Percentiles rank a stretch among this genome's conserved stretches.
These are phyloP conservation scores for Carapus acus DNA, from an alignment of 2,797 vertebrate species.

Conservation along the genomic window DNA sequence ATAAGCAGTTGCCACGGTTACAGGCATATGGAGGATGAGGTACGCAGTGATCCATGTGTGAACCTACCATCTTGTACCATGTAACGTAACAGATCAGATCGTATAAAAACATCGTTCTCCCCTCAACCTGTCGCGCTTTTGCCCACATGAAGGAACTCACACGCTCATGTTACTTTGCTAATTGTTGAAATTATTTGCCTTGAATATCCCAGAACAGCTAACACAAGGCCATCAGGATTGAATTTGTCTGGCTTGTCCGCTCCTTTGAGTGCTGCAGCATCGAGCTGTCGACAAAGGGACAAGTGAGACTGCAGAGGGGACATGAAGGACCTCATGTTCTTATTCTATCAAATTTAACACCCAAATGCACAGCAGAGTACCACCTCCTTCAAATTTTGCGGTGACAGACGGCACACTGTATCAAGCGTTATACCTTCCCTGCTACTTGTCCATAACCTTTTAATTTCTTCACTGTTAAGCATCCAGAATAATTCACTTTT, in stretches of 20 bases:
- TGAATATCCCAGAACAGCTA: too few relatives aligned
- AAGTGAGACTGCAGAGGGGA: too few relatives aligned
- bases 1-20: conserved; percentile 35
- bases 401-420: not conserved
- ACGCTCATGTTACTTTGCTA: too few relatives aligned
- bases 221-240: too few relatives aligned
- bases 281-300: too few relatives aligned
- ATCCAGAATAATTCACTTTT: conserved; percentile 10
- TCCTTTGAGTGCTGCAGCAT: too few relatives aligned
- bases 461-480: conserved; percentile 5
- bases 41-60: conserved; percentile 2
- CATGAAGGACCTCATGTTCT: too few relatives aligned
- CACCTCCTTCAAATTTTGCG: conserved; percentile 9
- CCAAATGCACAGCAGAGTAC: conserved; percentile 5
- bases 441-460: not conserved
- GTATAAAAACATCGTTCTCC: too few relatives aligned
- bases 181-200: too few relatives aligned
- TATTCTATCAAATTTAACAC: conserved; percentile 44
- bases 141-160: too few relatives aligned
- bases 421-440: not conserved
- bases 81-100: conserved; percentile 6
- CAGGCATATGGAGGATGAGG: conserved; percentile 6
- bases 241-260: too few relatives aligned
- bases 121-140: too few relatives aligned
- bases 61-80: conserved; percentile 11